Percentiles rank a stretch among this genome's conserved stretches.
These are phyloP conservation scores for Columba livia DNA, from an alignment of 2,113 vertebrate species.

Conservation along the genomic window DNA sequence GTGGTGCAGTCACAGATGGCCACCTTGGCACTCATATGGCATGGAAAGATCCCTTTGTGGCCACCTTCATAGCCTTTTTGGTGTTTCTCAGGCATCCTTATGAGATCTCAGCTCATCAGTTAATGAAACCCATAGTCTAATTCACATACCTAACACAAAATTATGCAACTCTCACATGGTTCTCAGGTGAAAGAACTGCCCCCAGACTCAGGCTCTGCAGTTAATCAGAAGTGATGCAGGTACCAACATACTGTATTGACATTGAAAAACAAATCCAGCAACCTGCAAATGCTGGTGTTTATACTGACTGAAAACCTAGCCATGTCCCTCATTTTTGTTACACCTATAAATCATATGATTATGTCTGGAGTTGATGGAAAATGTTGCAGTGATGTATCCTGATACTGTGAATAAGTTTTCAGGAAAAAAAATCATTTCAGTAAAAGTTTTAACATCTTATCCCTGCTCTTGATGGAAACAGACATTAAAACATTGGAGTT, in stretches of 20 bases:
- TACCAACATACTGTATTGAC: neutral
- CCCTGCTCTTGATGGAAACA: neutral
- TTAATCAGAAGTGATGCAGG: neutral
- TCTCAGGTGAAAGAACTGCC: neutral
- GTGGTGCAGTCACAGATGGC: neutral
- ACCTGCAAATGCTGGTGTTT: neutral
- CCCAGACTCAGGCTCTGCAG: neutral
- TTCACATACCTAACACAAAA: neutral
- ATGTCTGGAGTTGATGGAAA: neutral
- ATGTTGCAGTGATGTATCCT: neutral
- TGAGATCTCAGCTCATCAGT: neutral
- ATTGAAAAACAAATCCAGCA: neutral
- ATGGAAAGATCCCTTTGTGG: neutral
- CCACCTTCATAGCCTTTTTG: neutral
- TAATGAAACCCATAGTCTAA: neutral
- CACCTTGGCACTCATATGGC: neutral
- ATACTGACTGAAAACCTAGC: neutral
- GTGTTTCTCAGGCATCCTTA: neutral
- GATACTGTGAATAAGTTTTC: neutral
- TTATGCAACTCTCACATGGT: neutral
- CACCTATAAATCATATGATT: neutral
- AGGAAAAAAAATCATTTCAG: neutral
- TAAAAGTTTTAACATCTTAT: neutral
- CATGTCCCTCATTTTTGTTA: neutral
- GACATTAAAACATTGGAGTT: neutral